A percentile compares a stretch with the other conserved stretches of the same genome.
These are phyloP conservation scores for Trissolcus japonicus DNA, from an alignment of 2,888 invertebrate species.

Conservation along the genomic window DNA sequence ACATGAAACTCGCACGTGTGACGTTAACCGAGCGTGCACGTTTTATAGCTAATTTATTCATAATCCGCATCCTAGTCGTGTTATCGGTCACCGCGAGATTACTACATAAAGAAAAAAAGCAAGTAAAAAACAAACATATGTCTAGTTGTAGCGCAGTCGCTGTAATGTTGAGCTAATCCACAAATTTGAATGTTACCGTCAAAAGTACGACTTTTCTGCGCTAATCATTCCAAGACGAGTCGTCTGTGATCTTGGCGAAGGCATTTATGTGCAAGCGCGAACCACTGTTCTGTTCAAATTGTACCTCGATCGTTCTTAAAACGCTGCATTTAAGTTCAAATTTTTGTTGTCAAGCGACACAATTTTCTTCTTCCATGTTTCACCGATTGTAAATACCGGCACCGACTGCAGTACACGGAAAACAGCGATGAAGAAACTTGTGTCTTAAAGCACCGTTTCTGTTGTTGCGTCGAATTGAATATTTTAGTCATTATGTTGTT, in stretches of 20 bases:
- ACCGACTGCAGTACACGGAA: slow-evolving; percentile 44
- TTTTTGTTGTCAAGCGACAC: slow-evolving; percentile 17
- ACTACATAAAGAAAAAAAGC: slow-evolving; percentile 22
- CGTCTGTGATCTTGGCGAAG: slow-evolving; percentile 47
- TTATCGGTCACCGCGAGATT: slow-evolving; percentile 44
- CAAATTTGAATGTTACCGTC: slow-evolving; percentile 52
- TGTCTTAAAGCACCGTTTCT: slow-evolving; percentile 24
- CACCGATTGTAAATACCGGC: slow-evolving; percentile 52
- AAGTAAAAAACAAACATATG: slow-evolving; percentile 25
- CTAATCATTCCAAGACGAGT: slow-evolving; percentile 35
- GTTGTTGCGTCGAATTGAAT: neutral
- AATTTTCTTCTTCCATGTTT: slow-evolving; percentile 49
- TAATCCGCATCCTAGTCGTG: slow-evolving; percentile 55
- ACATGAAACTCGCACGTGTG: slow-evolving; percentile 52
- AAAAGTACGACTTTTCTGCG: slow-evolving; percentile 41
- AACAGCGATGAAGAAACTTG: slow-evolving; percentile 22
- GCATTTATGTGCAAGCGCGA: slow-evolving; percentile 29
- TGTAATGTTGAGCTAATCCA: slow-evolving; percentile 58
- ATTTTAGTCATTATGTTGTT: slow-evolving; percentile 20
- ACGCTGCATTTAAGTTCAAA: slow-evolving; percentile 2
- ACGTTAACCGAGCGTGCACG: slow-evolving; percentile 46
- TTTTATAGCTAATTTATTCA: slow-evolving; percentile 48
- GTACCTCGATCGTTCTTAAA: neutral
- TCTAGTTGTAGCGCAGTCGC: slow-evolving; percentile 56
- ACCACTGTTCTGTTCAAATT: slow-evolving; percentile 7